Conservation (phyloP, 2,888 invertebrate genomes). For the Protophormia terraenovae region DNA sequence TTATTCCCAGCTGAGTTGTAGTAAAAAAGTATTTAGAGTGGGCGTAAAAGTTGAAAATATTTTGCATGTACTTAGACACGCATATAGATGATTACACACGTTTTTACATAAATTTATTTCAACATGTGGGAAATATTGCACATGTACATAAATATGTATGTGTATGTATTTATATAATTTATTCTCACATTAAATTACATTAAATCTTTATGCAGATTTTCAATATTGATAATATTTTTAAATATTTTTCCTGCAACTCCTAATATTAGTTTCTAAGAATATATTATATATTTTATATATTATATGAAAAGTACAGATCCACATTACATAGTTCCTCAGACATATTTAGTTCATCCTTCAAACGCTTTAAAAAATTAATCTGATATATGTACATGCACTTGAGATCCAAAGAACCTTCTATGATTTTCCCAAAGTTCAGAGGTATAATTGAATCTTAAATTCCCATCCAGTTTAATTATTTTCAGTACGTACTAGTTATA, state of each 20-base stretch:
- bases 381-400: too few relatives aligned
- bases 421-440: too few relatives aligned
- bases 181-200: background rate
- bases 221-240: background rate
- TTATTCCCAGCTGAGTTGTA: constrained; percentile 51
- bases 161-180: background rate
- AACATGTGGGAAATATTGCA: constrained; percentile 42
- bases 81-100: background rate
- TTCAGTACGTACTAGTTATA: too few relatives aligned
- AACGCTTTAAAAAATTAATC: too few relatives aligned
- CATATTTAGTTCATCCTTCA: too few relatives aligned
- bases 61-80: background rate
- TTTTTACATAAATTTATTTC: background rate
- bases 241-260: background rate
- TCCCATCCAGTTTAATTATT: too few relatives aligned
- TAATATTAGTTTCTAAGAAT: too few relatives aligned
- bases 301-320: too few relatives aligned
- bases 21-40: constrained; percentile 19
- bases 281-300: background rate
- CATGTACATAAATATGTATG: background rate
- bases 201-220: constrained; percentile 29
- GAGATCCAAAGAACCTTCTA: too few relatives aligned
- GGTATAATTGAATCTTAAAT: too few relatives aligned
- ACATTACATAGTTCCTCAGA: too few relatives aligned
- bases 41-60: background rate